phyloP scores from a whole-genome alignment of 2,888 invertebrate species.

The Apamea sordens region DNA sequence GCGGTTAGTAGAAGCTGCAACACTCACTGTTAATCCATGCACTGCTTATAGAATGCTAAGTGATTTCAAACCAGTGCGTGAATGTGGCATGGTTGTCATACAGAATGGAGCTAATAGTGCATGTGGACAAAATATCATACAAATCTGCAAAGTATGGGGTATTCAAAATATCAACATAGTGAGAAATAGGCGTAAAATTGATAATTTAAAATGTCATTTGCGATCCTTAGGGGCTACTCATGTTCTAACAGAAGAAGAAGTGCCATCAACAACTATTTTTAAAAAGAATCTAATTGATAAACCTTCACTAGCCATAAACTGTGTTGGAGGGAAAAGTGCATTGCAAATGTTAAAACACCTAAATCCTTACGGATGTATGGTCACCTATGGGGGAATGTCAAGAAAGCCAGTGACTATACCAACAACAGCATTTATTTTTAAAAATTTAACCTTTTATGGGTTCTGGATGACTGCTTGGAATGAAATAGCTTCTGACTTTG shows the following conservation, averaged over 20 bases:
- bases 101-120: constrained; percentile 99
- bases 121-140: constrained; percentile 98
- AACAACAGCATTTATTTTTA: constrained; percentile 95
- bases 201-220: constrained; percentile 92
- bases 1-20: constrained; percentile 94
- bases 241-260: constrained; percentile 93
- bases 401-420: constrained; percentile 97
- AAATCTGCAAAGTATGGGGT: constrained; percentile 95
- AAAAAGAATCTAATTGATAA: constrained; percentile 88
- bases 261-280: constrained; percentile 81
- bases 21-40: constrained; percentile 97
- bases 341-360: constrained; percentile 96
- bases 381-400: constrained; percentile 99
- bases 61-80: constrained; percentile 94
- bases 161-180: constrained; percentile 96
- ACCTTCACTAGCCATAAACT: constrained; percentile 97
- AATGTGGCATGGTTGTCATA: constrained; percentile 95
- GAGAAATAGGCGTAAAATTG: constrained; percentile 94
- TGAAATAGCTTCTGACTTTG: constrained; percentile 90
- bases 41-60: constrained; percentile 99
- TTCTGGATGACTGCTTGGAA: constrained; percentile 99
- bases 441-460: constrained; percentile 95
- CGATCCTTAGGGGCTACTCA: constrained; percentile 94
- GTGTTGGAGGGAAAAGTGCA: constrained; percentile 97
- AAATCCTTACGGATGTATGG: constrained; percentile 94